Percentiles rank a stretch among this genome's conserved stretches.
Conservation (phyloP, 2,797 vertebrate genomes). For the Pseudochromis fuscus region DNA sequence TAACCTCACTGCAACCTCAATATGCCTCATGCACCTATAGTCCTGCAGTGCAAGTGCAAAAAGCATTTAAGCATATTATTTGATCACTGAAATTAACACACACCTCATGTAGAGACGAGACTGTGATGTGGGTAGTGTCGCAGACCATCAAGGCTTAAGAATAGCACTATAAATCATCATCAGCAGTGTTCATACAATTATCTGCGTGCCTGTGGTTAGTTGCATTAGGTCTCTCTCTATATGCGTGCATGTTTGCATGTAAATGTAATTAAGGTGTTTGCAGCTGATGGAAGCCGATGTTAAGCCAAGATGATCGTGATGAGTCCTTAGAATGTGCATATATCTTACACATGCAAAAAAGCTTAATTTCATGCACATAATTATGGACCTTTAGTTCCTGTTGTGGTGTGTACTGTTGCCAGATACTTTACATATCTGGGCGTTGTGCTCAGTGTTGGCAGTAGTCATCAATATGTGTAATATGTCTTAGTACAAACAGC, state of each 20-base stretch:
- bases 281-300: slow-evolving; percentile 23
- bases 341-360: slow-evolving; percentile 16
- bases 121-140: slow-evolving; percentile 9
- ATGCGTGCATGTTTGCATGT: slow-evolving; percentile 37
- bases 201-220: slow-evolving; percentile 25
- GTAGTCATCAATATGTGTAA: too few species aligned
- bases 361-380: slow-evolving; percentile 12
- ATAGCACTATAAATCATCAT: slow-evolving; percentile 43
- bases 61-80: slow-evolving; percentile 15
- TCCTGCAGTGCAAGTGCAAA: not conserved
- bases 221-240: slow-evolving; percentile 6
- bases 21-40: not conserved
- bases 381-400: not conserved
- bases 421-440: not conserved
- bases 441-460: not conserved
- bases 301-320: slow-evolving; percentile 31
- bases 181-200: slow-evolving; percentile 40
- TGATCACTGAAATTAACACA: slow-evolving; percentile 25
- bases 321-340: slow-evolving; percentile 32
- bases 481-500: too few species aligned
- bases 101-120: slow-evolving; percentile 10
- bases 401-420: not conserved
- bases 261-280: slow-evolving; percentile 51
- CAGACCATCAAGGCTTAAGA: slow-evolving; percentile 26
- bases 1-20: slow-evolving; percentile 1